These are phyloP conservation scores for Cherax quadricarinatus DNA, from an alignment of 1,140 invertebrate genomes.

Conservation along the genomic window DNA sequence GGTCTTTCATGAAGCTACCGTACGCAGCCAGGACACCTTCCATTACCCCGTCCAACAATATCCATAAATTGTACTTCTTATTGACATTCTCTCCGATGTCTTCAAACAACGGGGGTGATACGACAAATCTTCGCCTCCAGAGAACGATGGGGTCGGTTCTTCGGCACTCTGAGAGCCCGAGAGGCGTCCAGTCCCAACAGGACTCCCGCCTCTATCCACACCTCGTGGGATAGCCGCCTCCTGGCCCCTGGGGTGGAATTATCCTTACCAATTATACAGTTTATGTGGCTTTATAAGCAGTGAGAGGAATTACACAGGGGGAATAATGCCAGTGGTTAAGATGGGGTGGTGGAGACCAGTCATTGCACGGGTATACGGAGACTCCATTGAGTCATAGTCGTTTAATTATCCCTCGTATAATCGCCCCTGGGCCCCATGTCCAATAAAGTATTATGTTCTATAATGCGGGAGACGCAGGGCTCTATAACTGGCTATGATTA, in stretches of 20 bases:
- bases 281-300: conserved; percentile 7
- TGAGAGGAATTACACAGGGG: not conserved
- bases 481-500: conserved; percentile 15
- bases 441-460: conserved; percentile 28
- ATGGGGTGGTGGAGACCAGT: not conserved
- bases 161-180: not conserved
- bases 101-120: conserved; percentile 1
- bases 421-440: not conserved
- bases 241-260: not conserved
- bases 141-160: not conserved
- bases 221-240: not conserved
- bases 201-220: not conserved
- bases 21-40: not conserved
- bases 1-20: not conserved
- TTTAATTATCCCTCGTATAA: conserved; percentile 10
- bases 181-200: not conserved
- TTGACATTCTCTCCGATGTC: not conserved
- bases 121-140: not conserved
- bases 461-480: conserved; percentile 5
- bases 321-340: not conserved
- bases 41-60: not conserved
- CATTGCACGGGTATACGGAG: not conserved
- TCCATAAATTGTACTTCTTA: not conserved
- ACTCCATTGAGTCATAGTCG: conserved; percentile 25
- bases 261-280: not conserved